These are phyloP conservation scores for Bellardia pandia DNA, from an alignment of 2,888 invertebrate species.

Conservation along the genomic window DNA sequence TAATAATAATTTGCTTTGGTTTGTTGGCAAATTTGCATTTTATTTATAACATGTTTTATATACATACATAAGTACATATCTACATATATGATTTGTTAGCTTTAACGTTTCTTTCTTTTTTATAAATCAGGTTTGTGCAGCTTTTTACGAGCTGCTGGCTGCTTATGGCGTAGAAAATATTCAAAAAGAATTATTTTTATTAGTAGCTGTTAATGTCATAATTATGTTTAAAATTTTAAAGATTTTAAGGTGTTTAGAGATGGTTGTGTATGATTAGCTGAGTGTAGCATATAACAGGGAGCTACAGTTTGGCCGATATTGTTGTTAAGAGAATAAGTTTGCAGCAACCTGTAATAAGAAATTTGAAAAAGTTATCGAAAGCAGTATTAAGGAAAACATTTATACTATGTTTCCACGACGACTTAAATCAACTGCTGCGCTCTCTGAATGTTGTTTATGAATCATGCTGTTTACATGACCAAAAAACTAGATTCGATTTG, in stretches of 20 bases:
- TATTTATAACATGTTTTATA: slow-evolving; percentile 64
- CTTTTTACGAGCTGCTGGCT: slow-evolving; percentile 5
- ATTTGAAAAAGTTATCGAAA: too few species aligned
- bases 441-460: too few species aligned
- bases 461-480: too few species aligned
- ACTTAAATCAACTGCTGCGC: too few species aligned
- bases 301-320: not conserved
- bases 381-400: too few species aligned
- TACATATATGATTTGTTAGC: not conserved
- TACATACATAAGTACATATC: too few species aligned
- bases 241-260: slow-evolving; percentile 50
- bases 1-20: slow-evolving; percentile 75
- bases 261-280: slow-evolving; percentile 38
- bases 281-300: too few species aligned
- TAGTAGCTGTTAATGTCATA: slow-evolving; percentile 75
- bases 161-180: not conserved
- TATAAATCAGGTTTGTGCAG: slow-evolving; percentile 45
- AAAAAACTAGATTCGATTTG: too few species aligned
- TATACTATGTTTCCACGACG: too few species aligned
- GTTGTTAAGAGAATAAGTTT: too few species aligned
- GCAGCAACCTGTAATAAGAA: too few species aligned
- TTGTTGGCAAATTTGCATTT: slow-evolving; percentile 77
- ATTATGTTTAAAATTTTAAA: slow-evolving; percentile 66
- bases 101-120: not conserved
- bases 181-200: slow-evolving; percentile 9